Percentiles rank a stretch among this genome's conserved stretches.
phyloP scores from a whole-genome alignment of 2,797 vertebrate genomes.

The Australoheros facetus region DNA sequence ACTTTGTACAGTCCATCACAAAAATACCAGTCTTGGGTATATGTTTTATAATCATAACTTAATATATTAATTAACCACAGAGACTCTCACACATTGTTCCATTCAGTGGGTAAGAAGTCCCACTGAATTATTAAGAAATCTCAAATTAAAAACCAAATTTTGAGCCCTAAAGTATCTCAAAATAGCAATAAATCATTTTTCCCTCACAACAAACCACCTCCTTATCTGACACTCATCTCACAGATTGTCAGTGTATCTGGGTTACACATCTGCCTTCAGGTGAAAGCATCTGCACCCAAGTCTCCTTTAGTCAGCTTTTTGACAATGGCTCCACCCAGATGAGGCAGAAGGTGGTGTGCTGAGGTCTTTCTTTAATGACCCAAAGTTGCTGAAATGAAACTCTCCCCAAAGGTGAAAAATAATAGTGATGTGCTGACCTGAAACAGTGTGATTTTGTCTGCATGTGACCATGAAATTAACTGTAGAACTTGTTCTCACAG shows the following conservation, averaged over 20 bases:
- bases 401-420: no score
- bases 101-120: not conserved
- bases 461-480: not conserved
- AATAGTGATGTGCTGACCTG: no score
- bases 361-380: not conserved
- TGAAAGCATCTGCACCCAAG: not conserved
- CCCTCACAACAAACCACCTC: not conserved
- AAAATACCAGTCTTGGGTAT: not conserved
- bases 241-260: not conserved
- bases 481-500: not conserved
- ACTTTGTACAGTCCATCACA: not conserved
- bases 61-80: not conserved
- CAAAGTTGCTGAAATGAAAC: no score
- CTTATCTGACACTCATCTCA: not conserved
- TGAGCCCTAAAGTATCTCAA: not conserved
- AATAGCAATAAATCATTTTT: not conserved
- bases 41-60: not conserved
- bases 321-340: slow-evolving; percentile 4
- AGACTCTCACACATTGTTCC: not conserved
- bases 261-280: not conserved
- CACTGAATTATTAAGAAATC: not conserved
- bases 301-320: not conserved
- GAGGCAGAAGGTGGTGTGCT: not conserved
- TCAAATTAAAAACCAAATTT: not conserved
- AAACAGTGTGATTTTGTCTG: not conserved